A percentile compares a stretch with the other conserved stretches of the same genome.
phyloP scores from a whole-genome alignment of 2,113 vertebrate species.

The Spheniscus mendiculus region DNA sequence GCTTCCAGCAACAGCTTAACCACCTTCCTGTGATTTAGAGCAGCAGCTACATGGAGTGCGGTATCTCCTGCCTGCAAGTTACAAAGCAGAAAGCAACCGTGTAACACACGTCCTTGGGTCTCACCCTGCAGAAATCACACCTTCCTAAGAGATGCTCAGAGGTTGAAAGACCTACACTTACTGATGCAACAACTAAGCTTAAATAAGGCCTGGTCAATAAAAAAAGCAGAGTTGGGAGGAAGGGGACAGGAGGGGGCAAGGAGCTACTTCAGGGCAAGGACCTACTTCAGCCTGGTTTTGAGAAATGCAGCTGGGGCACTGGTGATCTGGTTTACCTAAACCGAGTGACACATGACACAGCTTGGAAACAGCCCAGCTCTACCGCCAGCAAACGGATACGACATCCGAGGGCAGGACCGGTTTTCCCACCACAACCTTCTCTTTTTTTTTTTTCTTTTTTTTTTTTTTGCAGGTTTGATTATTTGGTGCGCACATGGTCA shows the following conservation, averaged over 20 bases:
- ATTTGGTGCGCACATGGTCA: neutral
- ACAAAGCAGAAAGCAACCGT: slow-evolving; percentile 37
- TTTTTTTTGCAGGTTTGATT: neutral
- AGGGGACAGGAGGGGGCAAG: neutral
- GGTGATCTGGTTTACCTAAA: neutral
- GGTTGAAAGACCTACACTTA: neutral
- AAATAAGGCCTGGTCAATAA: neutral
- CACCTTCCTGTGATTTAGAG: slow-evolving; percentile 94
- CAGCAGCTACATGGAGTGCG: slow-evolving; percentile 89
- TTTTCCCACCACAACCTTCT: neutral
- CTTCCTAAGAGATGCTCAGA: neutral
- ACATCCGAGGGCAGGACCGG: neutral
- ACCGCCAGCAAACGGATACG: neutral
- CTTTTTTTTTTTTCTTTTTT: too few relatives aligned
- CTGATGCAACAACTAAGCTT: neutral
- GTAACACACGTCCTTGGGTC: neutral
- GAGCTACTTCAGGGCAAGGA: neutral
- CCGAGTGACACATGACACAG: neutral
- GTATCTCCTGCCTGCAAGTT: slow-evolving; percentile 88
- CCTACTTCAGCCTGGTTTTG: neutral
- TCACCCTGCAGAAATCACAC: neutral
- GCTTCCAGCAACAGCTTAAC: slow-evolving; percentile 91
- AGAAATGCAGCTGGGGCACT: neutral
- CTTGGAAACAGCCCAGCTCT: neutral
- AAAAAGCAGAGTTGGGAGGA: neutral